Base-by-base conservation (phyloP, 2,797 vertebrate species). In the Pseudochirops cupreus region DNA sequence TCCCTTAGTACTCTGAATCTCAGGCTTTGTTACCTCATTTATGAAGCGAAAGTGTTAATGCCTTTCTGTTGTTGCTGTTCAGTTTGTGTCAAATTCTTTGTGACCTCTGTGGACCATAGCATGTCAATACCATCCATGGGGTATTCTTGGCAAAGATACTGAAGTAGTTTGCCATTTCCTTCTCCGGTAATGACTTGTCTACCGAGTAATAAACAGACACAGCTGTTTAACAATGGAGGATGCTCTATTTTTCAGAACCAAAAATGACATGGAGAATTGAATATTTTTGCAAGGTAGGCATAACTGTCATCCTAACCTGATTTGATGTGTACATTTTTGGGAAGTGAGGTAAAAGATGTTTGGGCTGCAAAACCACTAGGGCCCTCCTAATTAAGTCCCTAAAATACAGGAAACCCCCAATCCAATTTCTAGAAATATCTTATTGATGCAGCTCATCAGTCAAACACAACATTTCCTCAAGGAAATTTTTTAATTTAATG, bases 161-260 rank as follows among this genome's bases (percentile, higher is more conserved):
- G 7, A 46, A 87, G 74, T 87, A 10, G n/a, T 46, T 26, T 82
- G 39, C 74, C 74, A 46, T 82, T 82, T 82, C 74, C 74, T 50
- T 46, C 24, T 87, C 74, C 10, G 3, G 18, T 82, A 33, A 39
- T 82, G 39, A 46, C 67, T 82, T 46, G n/a, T 46, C 67, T 82
- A 82, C 1, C 9, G 46, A 26, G 39, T 46, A 3, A 5, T 50
- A 82, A 82, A 12, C 46, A 87, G 74, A 26, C 74, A 87, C 39
- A 46, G 39, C 46, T 46, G 39, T 87, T 26, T 87, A 46, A 50
- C 39, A 87, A 50, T 46, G 74, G 74, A 82, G 39, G 39, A 82
- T 46, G 74, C 21, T 82, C 39, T 82, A 82, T 82, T 82, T 87
- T 87, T 87, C 74, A 87, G 74, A 87, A 87, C 74, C 74, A 87